Conservation (phyloP, 35 echinoderm and acorn worm species). For the Apostichopus japonicus region DNA sequence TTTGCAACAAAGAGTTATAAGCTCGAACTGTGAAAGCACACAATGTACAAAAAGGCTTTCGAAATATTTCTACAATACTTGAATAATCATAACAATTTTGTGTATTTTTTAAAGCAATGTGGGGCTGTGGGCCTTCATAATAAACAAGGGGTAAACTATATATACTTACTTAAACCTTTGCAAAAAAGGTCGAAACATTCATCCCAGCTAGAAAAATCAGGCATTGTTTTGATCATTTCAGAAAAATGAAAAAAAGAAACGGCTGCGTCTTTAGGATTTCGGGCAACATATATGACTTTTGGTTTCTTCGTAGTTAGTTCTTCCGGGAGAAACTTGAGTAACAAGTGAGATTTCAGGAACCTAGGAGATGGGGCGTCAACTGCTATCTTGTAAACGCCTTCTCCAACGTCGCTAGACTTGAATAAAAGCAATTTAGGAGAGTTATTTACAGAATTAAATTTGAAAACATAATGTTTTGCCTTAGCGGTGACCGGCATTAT, state of each 20-base stretch:
- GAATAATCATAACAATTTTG: no score
- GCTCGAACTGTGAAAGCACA: no score
- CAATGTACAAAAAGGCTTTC: no score
- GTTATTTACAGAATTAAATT: no score
- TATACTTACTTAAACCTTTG: neutral
- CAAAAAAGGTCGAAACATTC: neutral
- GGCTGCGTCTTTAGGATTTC: slow-evolving; percentile 53
- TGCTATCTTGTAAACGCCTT: slow-evolving; percentile 12
- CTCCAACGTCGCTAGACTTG: neutral
- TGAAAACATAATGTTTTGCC: no score
- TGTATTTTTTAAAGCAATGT: no score
- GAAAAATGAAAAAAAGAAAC: slow-evolving; percentile 33
- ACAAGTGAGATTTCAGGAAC: slow-evolving; percentile 42
- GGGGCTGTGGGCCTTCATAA: no score
- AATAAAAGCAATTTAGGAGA: no score
- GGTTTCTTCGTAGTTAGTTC: slow-evolving; percentile 36
- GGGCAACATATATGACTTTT: slow-evolving; percentile 39
- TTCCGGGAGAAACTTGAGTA: neutral
- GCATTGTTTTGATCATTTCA: neutral
- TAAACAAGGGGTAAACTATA: neutral
- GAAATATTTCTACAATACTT: no score
- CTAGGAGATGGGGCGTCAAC: neutral
- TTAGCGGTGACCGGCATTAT: no score
- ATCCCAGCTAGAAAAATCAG: neutral
- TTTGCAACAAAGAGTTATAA: no score